These are phyloP conservation scores for Tachysurus fulvidraco DNA, from an alignment of 2,113 vertebrate genomes.

Conservation along the genomic window DNA sequence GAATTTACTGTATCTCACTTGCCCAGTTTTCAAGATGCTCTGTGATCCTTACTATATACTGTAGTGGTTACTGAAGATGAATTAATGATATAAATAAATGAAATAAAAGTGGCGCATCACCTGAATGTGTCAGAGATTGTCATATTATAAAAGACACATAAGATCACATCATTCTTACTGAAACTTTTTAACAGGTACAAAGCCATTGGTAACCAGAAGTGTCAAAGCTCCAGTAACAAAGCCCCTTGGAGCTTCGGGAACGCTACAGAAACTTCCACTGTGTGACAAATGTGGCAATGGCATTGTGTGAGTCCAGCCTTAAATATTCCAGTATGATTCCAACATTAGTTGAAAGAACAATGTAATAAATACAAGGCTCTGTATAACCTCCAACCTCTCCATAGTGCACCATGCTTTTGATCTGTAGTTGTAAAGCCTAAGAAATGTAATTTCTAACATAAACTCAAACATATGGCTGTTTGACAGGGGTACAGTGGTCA, in stretches of 20 bases:
- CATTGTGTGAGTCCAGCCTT: slow-evolving; percentile 85
- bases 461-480: background rate
- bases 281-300: slow-evolving; percentile 96
- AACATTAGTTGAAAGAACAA: background rate
- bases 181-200: slow-evolving; percentile 76
- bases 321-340: slow-evolving; percentile 3
- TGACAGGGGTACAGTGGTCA: slow-evolving; percentile 80
- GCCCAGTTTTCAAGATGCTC: background rate
- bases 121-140: background rate
- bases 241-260: slow-evolving; percentile 67
- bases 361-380: background rate
- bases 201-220: slow-evolving; percentile 83
- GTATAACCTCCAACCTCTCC: background rate
- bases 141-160: background rate
- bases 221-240: slow-evolving; percentile 91
- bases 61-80: background rate
- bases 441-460: background rate
- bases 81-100: background rate
- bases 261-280: slow-evolving; percentile 87
- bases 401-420: background rate
- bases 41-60: background rate
- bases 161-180: background rate
- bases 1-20: no score
- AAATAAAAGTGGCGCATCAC: background rate
- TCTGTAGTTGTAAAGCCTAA: background rate